Evolutionary conservation across 30 jellyfish, hydroid and myxozoan genomes (phyloP).

Genomic region (Phacellophora camtschatica): DNA sequence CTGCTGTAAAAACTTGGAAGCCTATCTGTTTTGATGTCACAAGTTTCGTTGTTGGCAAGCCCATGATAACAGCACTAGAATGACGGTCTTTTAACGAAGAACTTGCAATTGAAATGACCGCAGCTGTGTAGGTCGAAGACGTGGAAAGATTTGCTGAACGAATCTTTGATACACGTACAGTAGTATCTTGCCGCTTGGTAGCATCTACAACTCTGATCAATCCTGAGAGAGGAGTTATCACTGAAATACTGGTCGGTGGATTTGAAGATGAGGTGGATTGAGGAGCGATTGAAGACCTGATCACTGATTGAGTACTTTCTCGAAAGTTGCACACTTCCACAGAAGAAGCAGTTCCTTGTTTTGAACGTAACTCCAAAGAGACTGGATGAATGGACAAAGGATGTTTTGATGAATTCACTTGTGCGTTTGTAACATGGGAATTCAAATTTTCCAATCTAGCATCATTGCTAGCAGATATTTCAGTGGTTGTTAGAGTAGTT

Average conservation of each 20-base stretch:
- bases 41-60: neutral
- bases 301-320: constrained; percentile 11
- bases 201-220: constrained; percentile 31
- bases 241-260: constrained; percentile 1
- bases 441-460: neutral
- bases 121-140: neutral
- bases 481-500: neutral
- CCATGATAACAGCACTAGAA: neutral
- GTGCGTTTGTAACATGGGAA: neutral
- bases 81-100: neutral
- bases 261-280: neutral
- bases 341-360: neutral
- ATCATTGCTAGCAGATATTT: neutral
- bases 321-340: neutral
- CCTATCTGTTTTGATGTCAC: constrained; percentile 9
- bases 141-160: neutral
- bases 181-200: constrained; percentile 4
- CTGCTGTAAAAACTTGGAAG: constrained; percentile 22
- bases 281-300: constrained; percentile 5
- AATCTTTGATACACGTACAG: neutral
- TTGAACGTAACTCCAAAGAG: neutral
- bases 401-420: neutral
- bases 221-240: constrained; percentile 26
- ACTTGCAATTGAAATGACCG: constrained; percentile 17
- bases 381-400: neutral